Percentiles rank a stretch among this genome's conserved stretches.
phyloP scores from a whole-genome alignment of 1,140 invertebrate genomes.

The Scaptomyza hsui region DNA sequence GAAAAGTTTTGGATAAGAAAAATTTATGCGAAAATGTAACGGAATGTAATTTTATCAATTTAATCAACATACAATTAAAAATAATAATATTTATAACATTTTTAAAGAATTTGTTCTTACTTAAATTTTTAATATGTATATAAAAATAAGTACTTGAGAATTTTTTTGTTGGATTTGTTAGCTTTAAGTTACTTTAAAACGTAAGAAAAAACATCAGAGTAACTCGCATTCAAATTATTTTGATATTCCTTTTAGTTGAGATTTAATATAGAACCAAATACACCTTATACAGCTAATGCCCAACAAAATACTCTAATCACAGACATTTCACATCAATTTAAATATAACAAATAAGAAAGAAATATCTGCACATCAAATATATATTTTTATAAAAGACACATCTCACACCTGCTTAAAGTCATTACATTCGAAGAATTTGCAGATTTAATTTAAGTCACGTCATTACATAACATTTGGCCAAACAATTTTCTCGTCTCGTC shows the following conservation, averaged over 20 bases:
- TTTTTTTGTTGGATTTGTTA: too few species aligned
- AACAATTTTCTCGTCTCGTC: conserved; percentile 37
- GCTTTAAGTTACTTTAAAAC: too few species aligned
- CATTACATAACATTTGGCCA: conserved; percentile 29
- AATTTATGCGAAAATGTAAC: neutral
- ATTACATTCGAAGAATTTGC: neutral
- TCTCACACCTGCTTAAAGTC: conserved; percentile 16
- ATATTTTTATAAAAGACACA: conserved; percentile 7
- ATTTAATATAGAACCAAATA: too few species aligned
- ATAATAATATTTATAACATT: too few species aligned
- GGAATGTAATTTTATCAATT: too few species aligned
- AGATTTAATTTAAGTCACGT: conserved; percentile 39
- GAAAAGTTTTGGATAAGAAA: neutral
- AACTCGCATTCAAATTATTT: too few species aligned
- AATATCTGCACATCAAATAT: neutral
- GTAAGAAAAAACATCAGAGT: too few species aligned
- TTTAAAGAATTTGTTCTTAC: too few species aligned
- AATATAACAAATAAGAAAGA: neutral
- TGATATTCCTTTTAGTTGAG: too few species aligned
- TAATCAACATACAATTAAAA: too few species aligned
- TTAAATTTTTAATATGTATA: too few species aligned
- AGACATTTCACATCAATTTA: neutral
- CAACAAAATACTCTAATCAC: neutral
- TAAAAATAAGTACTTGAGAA: too few species aligned
- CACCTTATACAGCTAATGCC: neutral